Base-by-base conservation (phyloP, 2,113 vertebrate species). In the Cacatua alba region DNA sequence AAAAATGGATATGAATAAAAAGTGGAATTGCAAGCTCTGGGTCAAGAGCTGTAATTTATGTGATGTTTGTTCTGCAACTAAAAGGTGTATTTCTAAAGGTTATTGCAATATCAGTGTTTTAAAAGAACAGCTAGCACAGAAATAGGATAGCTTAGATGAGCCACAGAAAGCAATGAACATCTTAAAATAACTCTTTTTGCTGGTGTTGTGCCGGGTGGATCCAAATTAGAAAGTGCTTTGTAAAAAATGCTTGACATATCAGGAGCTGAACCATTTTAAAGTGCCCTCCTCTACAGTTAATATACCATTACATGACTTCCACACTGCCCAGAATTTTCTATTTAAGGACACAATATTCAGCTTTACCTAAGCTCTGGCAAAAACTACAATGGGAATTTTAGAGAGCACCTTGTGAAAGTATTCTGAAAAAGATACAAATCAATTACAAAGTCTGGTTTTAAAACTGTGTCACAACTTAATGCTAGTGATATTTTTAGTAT, bases 301-400 rank as follows among this genome's bases (percentile, higher is more conserved):
- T 5, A 20, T 70, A 68, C 70, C 77, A 68, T 91, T 87, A 88
- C 13, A 49, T 82, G 92, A 80, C 75, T 96, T 97, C 68, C 37
- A 96, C 37, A 51, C 86, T 91, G 63, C 89, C 70, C 55, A 91
- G 86, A 74, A 91, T 97, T 96, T 92, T 96, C 94, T 94, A 21
- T 52, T 46, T 64, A 87, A 90, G 95, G 86, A 46, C 65, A 90
- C 48, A 95, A 77, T 17, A 77, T 90, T 76, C 71, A 95, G 49
- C 64, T 94, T 78, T 74, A 77, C 69, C 91, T 35, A 96, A 94
- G 35, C 13, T 35, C 2, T 86, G 89, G 92, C 83, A 68, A 96
- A 95, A 97, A 87, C 37, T 64, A 77, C 84, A 67, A 44, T 15
- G 64, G 55, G 59, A 92, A 59, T 71, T 75, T 94, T 37, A 91